Percentiles rank a stretch among this genome's conserved stretches.
phyloP scores from a whole-genome alignment of 2,113 vertebrate genomes.

The Felis catus region F.catus_Fca126_mat1.0 CM031415.1:73802001-73802500 shows the following conservation, averaged over 20 bases:
- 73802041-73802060: slow-evolving; percentile 95
- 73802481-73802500: slow-evolving; percentile 92
- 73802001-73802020: slow-evolving; percentile 90
- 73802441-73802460: slow-evolving; percentile 90
- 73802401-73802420: slow-evolving; percentile 90
- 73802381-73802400: slow-evolving; percentile 94
- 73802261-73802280: slow-evolving; percentile 93
- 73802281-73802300: slow-evolving; percentile 92
- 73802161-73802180: slow-evolving; percentile 94
- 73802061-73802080: slow-evolving; percentile 93
- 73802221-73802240: slow-evolving; percentile 91
- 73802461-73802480: slow-evolving; percentile 93
- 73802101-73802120: slow-evolving; percentile 87
- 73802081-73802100: slow-evolving; percentile 94
- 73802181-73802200: slow-evolving; percentile 98
- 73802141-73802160: slow-evolving; percentile 88
- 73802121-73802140: slow-evolving; percentile 91
- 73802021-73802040: slow-evolving; percentile 81
- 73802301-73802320: slow-evolving; percentile 94
- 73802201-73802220: slow-evolving; percentile 93
- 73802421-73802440: slow-evolving; percentile 19
- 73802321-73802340: slow-evolving; percentile 63
- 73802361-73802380: slow-evolving; percentile 92
- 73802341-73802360: slow-evolving; percentile 91
- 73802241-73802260: slow-evolving; percentile 90